Percentiles rank a stretch among this genome's conserved stretches.
Evolutionary conservation across 35 echinoderm and acorn worm genomes (phyloP).

Genomic region (Holothuria glaberrima): DNA sequence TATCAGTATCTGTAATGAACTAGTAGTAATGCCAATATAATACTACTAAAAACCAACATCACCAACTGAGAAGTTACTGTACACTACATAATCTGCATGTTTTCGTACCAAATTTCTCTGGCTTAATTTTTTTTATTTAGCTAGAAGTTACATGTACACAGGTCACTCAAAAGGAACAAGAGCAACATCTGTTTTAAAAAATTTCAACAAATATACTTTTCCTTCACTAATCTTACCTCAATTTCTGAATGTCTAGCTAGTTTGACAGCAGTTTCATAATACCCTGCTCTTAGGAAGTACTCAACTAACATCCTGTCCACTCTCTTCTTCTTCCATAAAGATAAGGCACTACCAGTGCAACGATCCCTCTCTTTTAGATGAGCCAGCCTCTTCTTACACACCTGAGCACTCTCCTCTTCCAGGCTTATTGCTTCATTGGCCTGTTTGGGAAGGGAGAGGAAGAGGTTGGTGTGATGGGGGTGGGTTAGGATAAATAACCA

Average conservation of each 20-base stretch:
- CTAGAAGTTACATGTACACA: too few relatives aligned
- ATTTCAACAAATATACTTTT: not conserved
- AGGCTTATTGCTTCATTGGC: conserved; percentile 89
- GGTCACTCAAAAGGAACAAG: too few relatives aligned
- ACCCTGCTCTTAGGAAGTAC: conserved; percentile 97
- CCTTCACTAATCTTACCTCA: conserved; percentile 54
- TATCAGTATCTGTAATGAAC: too few relatives aligned
- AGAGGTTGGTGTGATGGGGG: too few relatives aligned
- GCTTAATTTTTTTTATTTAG: too few relatives aligned
- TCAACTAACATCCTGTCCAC: conserved; percentile 96
- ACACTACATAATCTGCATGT: too few relatives aligned
- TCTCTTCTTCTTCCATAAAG: conserved; percentile 91
- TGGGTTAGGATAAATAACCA: too few relatives aligned
- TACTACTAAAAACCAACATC: too few relatives aligned
- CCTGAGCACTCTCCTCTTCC: conserved; percentile 93
- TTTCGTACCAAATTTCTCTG: too few relatives aligned
- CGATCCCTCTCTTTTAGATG: conserved; percentile 90
- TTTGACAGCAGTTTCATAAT: conserved; percentile 94
- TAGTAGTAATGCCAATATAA: too few relatives aligned
- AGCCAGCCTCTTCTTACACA: conserved; percentile 88
- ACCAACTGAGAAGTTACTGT: too few relatives aligned
- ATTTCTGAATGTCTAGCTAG: conserved; percentile 92
- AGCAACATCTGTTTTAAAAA: not conserved
- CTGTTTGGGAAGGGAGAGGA: conserved; percentile 35
- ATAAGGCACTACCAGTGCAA: conserved; percentile 69